Base-by-base conservation (phyloP, 92 coral and sea anemone species). In the Porites evermanni region DNA sequence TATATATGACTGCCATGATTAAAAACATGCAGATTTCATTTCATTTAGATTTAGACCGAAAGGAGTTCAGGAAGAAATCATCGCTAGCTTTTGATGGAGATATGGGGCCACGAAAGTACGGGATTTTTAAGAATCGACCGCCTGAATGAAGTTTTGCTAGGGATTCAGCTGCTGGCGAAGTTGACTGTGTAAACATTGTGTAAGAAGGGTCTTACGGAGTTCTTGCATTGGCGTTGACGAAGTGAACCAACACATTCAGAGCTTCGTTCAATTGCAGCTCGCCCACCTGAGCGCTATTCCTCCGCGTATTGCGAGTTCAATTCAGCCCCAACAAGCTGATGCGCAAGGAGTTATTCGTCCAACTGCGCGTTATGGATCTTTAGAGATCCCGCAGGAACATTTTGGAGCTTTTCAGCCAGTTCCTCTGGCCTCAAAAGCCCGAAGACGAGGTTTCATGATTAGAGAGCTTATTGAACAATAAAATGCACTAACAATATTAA, bases 361-460 rank as follows among this genome's bases (percentile, higher is more conserved):
- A 14, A 75, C 74, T 21, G 88, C 81, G 29, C 81, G 82, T 18
- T 65, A 64, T 53, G 72, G 70, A 3, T 19, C 78, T 58, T 56
- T 60, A 10, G 86, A 81, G 4, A 47, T 73, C 32, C 86, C 70
- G 38, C 86, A 23, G 63, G 74, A 53, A n/a, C 86, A 71, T 60
- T 60, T 70, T 71, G 79, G 84, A 12, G 65, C 75, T 24, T 79
- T 88, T 26, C 82, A 73, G 52, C 86, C 87, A 44, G 89, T 77
- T 53, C 65, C 51, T 21, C 79, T 72, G 59, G 58, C 24, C 64
- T 29, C 65, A 20, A 89, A 85, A 60, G 51, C 90, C n/a, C 83
- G 92, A 65, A 72, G 92, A 47, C 56, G 87, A 9, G 78, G 92
- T 5, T 85, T 85, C 63, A 73, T 77, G 83, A 85, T 89, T 47